Base-by-base conservation (phyloP, 1,140 invertebrate genomes). In the Drosophila subobscura region DNA sequence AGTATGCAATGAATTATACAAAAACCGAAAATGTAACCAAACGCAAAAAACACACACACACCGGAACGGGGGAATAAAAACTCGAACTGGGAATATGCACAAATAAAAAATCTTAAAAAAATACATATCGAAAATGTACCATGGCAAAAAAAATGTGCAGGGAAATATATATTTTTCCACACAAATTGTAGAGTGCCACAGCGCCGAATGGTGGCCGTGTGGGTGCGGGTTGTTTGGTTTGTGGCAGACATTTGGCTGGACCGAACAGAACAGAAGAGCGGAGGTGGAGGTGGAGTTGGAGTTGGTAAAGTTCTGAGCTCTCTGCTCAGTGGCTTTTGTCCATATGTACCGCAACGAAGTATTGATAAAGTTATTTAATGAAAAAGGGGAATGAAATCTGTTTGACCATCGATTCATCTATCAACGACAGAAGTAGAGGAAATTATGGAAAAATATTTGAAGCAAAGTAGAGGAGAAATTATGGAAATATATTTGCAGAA, bases 1-100 rank as follows among this genome's bases (percentile, higher is more conserved):
- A 76, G 79, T 58, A 65, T 83, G 56, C 53, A 8, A 75, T 78
- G 75, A 84, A 79, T 84, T 78, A 79, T 72, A 72, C 53, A 29
- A 52, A 37, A 44, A 27, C n/a, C n/a, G 20, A 57, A 27, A 67
- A 44, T 59, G 51, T 44, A 33, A 64, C 25, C 16, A 20, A 70
- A 50, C 22, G 61, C 47, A 14, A 52, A 64, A 79, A 20, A 20
- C 0, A 20, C 16, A 20, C 16, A 59, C 50, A 51, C 29, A 42
- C 42, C 14, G 49, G 33, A 37, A 41, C 20, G 51, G 29, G 22
- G 20, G 27, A 29, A 20, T 20, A 61, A 63, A 53, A 66, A n/a
- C 23, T 22, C 10, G 16, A n/a, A 3, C 37, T 51, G 33, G 10
- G 51, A 72, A 71, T 59, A 53, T 1, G 25, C 6, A 27, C 33